Evolutionary conservation across 30 jellyfish, hydroid and myxozoan genomes (phyloP), one percentile per base, ranked within the genome.

Genomic region (Rhopilema esculentum): DNA sequence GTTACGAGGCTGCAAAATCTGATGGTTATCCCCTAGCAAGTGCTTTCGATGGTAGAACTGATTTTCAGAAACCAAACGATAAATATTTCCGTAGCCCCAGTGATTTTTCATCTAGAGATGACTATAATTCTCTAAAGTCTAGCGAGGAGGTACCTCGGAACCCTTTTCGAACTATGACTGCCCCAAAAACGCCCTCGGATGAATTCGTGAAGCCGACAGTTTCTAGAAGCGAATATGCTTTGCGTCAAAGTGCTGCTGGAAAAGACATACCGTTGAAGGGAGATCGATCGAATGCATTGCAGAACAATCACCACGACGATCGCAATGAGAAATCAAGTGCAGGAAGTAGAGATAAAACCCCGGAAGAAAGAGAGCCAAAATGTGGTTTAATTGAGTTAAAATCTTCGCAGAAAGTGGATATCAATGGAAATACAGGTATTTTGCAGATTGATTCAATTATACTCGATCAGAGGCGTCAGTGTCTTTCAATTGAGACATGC

Each of bases 401-500:
- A 25, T 66, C 68, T 8, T 74, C 88, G 9, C 94, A 73, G 65
- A 87, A 67, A 30, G 69, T 80, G 0, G 95, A 87, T 48, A 66
- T 87, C 70, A 87, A 87, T 77, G 95, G 95, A 1, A 87, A 87
- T 28, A 51, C 86, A 66, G 90, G 95, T 87, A 74, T 1, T 20
- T 73, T n/a, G n/a, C n/a, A n/a, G n/a, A n/a, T 21, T 1, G 30
- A 30, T 23, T 25, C 19, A 57, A 9, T 23, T 66, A 22, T 15
- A 51, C 16, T 16, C 16, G 20, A 15, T 51, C 19, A 51, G 20
- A 51, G 19, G 0, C n/a, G 16, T 61, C 23, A 9, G n/a, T 61
- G n/a, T 61, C 18, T 53, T 21, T 53, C n/a, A 21, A 19, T 53
- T 0, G 21, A 53, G 0, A 53, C 21, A 53, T 61, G 21, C 0